Conservation (phyloP, 35 echinoderm and acorn worm species). For the Lytechinus pictus region DNA sequence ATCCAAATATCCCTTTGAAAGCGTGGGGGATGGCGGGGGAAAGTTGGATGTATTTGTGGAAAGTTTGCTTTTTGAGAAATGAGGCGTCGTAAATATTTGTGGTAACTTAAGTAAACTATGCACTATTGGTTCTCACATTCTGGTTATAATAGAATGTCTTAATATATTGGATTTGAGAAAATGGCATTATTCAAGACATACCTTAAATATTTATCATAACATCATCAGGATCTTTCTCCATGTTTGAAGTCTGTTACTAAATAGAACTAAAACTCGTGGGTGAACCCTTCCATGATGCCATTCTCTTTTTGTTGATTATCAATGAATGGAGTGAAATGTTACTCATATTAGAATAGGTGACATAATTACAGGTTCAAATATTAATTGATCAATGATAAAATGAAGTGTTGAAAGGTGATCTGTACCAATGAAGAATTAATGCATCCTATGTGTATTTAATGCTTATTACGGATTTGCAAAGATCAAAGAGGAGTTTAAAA, state of each 20-base stretch:
- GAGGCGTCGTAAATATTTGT: slow-evolving; percentile 46
- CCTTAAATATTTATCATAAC: background rate
- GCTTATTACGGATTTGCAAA: background rate
- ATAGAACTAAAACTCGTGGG: background rate
- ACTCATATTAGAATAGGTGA: background rate
- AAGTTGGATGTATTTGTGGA: slow-evolving; percentile 26
- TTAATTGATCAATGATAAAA: background rate
- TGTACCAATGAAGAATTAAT: background rate
- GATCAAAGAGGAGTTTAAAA: background rate
- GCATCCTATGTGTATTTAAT: background rate
- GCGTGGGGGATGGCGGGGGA: background rate
- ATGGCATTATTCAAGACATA: background rate
- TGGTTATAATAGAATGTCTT: background rate
- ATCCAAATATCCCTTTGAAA: background rate
- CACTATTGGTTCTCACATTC: background rate
- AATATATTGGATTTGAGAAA: background rate
- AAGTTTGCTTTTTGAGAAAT: slow-evolving; percentile 55
- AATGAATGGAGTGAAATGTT: background rate
- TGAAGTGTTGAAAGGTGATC: background rate
- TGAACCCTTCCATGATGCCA: background rate
- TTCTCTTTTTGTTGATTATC: background rate
- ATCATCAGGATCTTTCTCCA: background rate
- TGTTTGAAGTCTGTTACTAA: background rate
- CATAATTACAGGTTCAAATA: background rate
- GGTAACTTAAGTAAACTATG: background rate